Evolutionary conservation across 1,140 invertebrate species (phyloP).

Genomic region (Pseudomyrmex cubaensis): DNA sequence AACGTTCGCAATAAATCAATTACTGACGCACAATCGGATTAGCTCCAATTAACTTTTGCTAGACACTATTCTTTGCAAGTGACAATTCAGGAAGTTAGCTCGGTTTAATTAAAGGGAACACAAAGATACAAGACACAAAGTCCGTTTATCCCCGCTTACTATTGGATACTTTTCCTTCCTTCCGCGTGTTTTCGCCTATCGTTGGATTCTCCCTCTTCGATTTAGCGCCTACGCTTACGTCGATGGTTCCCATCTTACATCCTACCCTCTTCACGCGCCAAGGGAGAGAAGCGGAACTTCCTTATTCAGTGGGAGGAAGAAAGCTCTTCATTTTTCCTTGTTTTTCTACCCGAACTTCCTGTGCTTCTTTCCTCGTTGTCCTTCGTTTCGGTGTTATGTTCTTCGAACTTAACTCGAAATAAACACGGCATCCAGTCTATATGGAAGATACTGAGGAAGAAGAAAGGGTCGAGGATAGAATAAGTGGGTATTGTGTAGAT

Average conservation of each 20-base stretch:
- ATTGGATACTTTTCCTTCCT: slow-evolving; percentile 27
- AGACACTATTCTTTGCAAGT: slow-evolving; percentile 13
- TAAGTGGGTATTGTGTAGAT: neutral
- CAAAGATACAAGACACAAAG: slow-evolving; percentile 68
- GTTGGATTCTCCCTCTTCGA: slow-evolving; percentile 59
- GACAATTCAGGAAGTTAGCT: slow-evolving; percentile 18
- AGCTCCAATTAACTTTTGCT: slow-evolving; percentile 15
- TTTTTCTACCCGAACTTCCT: neutral
- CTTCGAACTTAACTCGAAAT: slow-evolving; percentile 61
- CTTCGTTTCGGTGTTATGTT: slow-evolving; percentile 21
- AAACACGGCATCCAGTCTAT: slow-evolving; percentile 56
- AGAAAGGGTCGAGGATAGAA: neutral
- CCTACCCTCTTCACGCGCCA: neutral
- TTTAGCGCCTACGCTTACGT: slow-evolving; percentile 59
- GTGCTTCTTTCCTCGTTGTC: slow-evolving; percentile 61
- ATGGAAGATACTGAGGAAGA: slow-evolving; percentile 14
- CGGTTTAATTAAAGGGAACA: slow-evolving; percentile 64
- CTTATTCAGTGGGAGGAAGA: slow-evolving; percentile 67
- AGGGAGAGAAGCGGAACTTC: slow-evolving; percentile 41
- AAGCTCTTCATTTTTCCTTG: slow-evolving; percentile 47
- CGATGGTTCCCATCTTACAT: neutral
- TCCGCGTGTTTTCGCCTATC: slow-evolving; percentile 32
- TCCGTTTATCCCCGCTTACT: slow-evolving; percentile 58
- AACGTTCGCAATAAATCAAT: slow-evolving; percentile 4
- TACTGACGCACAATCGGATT: slow-evolving; percentile 7